Evolutionary conservation across 2,888 invertebrate genomes (phyloP).

Genomic region (Pseudococcus jackbeardsleyi): DNA sequence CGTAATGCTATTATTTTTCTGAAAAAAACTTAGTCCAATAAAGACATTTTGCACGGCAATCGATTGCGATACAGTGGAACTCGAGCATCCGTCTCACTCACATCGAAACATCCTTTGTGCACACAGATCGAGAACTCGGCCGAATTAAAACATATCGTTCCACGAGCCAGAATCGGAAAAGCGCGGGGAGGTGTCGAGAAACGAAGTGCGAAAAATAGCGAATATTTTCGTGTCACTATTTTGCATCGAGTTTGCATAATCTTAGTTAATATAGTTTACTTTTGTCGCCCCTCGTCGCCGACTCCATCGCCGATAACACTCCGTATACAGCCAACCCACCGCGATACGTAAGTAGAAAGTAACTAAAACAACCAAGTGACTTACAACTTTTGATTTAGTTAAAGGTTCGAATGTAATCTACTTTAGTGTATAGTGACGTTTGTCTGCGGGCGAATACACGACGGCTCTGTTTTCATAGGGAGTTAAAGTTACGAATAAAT

Average conservation of each 20-base stretch:
- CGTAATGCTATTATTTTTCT: too few species aligned
- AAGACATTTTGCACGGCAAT: too few species aligned
- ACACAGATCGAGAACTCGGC: neutral
- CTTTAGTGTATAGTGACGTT: conserved; percentile 36
- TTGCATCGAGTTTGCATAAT: conserved; percentile 49
- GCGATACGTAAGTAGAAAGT: conserved; percentile 22
- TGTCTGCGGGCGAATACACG: conserved; percentile 52
- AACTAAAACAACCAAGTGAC: conserved; percentile 54
- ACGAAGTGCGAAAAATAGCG: neutral
- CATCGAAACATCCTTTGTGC: too few species aligned
- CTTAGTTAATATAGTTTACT: conserved; percentile 52
- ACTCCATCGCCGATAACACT: neutral
- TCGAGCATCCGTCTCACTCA: too few species aligned
- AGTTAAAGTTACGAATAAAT: conserved; percentile 54
- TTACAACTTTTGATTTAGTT: conserved; percentile 55
- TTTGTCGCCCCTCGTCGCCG: neutral
- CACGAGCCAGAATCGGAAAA: neutral
- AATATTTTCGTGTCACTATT: neutral
- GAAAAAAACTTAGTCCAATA: too few species aligned
- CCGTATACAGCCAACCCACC: neutral
- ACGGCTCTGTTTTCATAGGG: conserved; percentile 39
- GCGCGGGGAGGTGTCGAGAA: neutral
- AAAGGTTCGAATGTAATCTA: conserved; percentile 56
- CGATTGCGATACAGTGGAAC: too few species aligned
- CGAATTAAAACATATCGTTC: neutral